Base-by-base conservation (phyloP, 1,140 invertebrate species). In the Holotrichia oblita region DNA sequence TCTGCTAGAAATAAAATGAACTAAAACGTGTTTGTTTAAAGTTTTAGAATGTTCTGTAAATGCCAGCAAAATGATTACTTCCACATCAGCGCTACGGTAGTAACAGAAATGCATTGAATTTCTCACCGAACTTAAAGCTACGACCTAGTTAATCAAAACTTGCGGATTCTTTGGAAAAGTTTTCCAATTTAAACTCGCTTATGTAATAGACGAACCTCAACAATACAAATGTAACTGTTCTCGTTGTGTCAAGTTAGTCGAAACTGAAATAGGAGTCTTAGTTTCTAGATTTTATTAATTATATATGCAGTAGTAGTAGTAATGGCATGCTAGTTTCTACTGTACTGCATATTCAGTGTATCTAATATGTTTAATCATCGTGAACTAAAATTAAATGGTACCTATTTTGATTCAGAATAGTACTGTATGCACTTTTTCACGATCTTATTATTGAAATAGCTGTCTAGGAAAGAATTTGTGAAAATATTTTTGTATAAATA, bases 101-200 rank as follows among this genome's bases (percentile, higher is more conserved):
- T 55, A 17, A 14, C 48, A 17, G 48, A 55, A 55, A 55, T 55
- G 14, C 48, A 55, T 17, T n/a, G 14, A 55, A 55, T 14, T 55
- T 55, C n/a, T 44, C 17, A 17, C 48, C 17, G n/a, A 55, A 6
- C 48, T 55, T 55, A 55, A 17, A 17, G 17, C 44, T 48, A n/a
- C 48, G 1, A 14, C n/a, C 14, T 55, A 55, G 14, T 55, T 55
- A 55, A 55, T 55, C 12, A 17, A 55, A 55, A 14, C 14, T 55
- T 17, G 14, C 12, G 48, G n/a, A 55, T 48, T 48, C 48, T 55
- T n/a, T 55, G 48, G 48, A n/a, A 55, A 55, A 55, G 14, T 55
- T 55, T 55, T 55, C 48, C 14, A 55, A 55, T 55, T 55, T 55
- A 55, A 55, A 55, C 48, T 55, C 48, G 48, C 14, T 55, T 55